Base-by-base conservation (phyloP, 2,113 vertebrate species). In the Colaptes auratus region DNA sequence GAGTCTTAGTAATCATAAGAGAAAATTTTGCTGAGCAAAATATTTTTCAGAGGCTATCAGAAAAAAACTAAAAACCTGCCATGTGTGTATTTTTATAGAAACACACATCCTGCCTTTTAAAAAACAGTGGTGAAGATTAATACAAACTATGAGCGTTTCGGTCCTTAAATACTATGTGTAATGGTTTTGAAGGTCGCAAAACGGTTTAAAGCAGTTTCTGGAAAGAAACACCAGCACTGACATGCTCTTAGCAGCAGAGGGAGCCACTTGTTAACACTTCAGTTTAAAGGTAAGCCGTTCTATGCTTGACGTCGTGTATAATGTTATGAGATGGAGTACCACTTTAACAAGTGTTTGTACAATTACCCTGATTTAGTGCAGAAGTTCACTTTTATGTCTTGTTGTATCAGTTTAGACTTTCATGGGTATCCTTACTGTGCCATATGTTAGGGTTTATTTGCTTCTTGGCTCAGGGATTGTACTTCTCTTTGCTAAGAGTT, bases 341-440 rank as follows among this genome's bases (percentile, higher is more conserved):
- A 72, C 35, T n/a, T 16, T 30, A 42, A 2, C 19, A 78, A 39
- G 24, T 53, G 20, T 33, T 69, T 74, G 52, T 21, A 50, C 35
- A 55, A 35, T 21, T 50, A 36, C 16, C 21, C 30, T 5, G n/a
- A 4, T 18, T 18, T 52, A 10, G 58, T 23, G 28, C 53, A 12
- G 12, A 2, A 69, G 48, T 28, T 39, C 61, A 12, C 48, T 18
- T 58, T 2, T 10, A 12, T 66, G 42, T 25, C 44, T 63, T 44
- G 0, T 1, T 27, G 5, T 30, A 36, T 31, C 17, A 0, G 2
- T 86, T 30, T 7, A 63, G 11, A 3, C 19, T 4, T 55, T 15
- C 4, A 3, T 1, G 18, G 28, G 1, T 33, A 36, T 19, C 20
- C 24, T 48, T 18, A 0, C 48, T 17, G 31, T 19, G 31, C 48